Evolutionary conservation across 1,140 invertebrate species (phyloP).

Genomic region (Ceratina japonica): DNA sequence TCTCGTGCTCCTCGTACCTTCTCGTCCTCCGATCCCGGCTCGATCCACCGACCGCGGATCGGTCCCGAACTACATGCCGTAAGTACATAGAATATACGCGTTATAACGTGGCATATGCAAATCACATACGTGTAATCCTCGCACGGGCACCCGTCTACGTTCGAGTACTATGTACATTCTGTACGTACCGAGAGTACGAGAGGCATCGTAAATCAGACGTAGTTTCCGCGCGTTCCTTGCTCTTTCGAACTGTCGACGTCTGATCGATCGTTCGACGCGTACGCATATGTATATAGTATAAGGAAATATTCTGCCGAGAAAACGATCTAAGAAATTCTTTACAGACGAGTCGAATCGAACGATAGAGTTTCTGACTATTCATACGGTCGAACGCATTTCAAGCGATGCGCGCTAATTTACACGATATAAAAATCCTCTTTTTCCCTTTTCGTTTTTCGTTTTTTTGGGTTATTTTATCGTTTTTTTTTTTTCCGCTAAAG

Average conservation of each 20-base stretch:
- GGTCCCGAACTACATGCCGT: no score
- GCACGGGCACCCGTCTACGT: neutral
- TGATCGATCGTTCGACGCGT: neutral
- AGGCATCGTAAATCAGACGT: conserved; percentile 26
- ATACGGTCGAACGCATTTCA: conserved; percentile 1
- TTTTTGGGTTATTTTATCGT: conserved; percentile 28
- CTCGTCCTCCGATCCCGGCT: neutral
- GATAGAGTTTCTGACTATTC: conserved; percentile 11
- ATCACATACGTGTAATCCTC: neutral
- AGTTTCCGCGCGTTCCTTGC: conserved; percentile 32
- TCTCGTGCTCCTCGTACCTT: neutral
- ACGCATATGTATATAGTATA: neutral
- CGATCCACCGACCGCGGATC: no score
- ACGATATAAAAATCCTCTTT: conserved; percentile 57
- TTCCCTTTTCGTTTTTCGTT: conserved; percentile 33
- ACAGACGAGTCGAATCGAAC: conserved; percentile 11
- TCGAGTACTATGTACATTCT: no score
- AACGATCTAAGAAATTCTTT: conserved; percentile 27
- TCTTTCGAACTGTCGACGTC: conserved; percentile 15
- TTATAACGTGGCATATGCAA: no score
- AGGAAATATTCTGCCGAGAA: conserved; percentile 1
- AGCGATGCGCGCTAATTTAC: conserved; percentile 46
- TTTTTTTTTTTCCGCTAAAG: conserved; percentile 29
- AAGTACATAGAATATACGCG: no score
- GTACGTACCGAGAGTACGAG: conserved; percentile 13